Conservation (phyloP, 2,888 invertebrate species). For the Anticlea derivata region DNA sequence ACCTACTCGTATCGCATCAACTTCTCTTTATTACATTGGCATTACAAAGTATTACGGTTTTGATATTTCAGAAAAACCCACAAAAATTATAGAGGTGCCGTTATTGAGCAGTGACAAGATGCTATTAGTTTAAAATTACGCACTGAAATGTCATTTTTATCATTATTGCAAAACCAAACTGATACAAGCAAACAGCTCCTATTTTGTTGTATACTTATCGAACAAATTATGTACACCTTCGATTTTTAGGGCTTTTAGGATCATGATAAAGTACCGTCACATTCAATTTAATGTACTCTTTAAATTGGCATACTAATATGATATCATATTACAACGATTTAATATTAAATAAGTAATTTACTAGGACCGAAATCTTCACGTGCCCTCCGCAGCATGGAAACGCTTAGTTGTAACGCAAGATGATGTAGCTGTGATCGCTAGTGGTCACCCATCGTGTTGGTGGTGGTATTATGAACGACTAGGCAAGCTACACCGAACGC, state of each 20-base stretch:
- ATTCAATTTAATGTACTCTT: too few species aligned
- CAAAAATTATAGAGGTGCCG: conserved; percentile 54
- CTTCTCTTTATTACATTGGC: conserved; percentile 6
- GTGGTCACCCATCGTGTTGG: too few species aligned
- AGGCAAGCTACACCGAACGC: too few species aligned
- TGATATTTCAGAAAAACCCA: conserved; percentile 57
- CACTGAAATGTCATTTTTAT: conserved; percentile 29
- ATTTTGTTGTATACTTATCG: conserved; percentile 15
- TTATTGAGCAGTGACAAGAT: conserved; percentile 47
- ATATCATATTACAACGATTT: too few species aligned
- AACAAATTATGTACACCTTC: conserved; percentile 6
- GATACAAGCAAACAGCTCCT: conserved; percentile 27
- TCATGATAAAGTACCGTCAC: conserved; percentile 32
- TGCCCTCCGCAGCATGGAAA: too few species aligned
- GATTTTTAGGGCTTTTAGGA: background rate
- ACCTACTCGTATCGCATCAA: conserved; percentile 23
- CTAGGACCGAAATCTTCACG: too few species aligned
- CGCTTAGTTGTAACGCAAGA: too few species aligned
- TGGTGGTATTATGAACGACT: too few species aligned
- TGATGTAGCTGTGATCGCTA: too few species aligned
- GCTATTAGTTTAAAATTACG: conserved; percentile 26
- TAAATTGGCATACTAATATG: too few species aligned
- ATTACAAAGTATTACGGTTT: conserved; percentile 38
- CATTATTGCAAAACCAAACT: conserved; percentile 32
- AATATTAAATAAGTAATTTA: too few species aligned